Conservation (phyloP, 2,888 invertebrate species). For the Zaprionus lineosus region DNA sequence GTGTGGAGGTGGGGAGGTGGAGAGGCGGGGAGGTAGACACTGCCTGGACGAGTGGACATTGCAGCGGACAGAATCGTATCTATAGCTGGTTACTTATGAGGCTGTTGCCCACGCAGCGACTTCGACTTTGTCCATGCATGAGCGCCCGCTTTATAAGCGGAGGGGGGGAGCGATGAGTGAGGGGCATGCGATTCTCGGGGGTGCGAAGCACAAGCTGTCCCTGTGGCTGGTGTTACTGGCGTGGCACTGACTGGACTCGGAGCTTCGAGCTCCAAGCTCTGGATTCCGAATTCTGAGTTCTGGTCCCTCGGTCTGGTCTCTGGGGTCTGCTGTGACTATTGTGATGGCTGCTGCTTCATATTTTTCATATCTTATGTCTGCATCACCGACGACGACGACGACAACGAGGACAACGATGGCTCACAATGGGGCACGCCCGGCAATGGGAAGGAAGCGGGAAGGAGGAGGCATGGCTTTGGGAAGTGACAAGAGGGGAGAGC, state of each 20-base stretch:
- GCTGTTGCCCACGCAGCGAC: constrained; percentile 45
- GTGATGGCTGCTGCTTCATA: constrained; percentile 73
- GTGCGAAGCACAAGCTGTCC: constrained; percentile 40
- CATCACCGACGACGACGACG: constrained; percentile 63
- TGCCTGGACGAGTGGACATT: too few species aligned
- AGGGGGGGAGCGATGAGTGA: background rate
- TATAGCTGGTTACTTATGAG: constrained; percentile 29
- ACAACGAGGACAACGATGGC: constrained; percentile 7
- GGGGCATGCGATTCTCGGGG: background rate
- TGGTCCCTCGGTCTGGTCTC: background rate
- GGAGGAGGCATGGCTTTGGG: too few species aligned
- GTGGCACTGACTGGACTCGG: too few species aligned
- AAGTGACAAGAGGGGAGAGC: background rate
- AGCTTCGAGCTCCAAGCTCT: too few species aligned
- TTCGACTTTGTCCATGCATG: constrained; percentile 46
- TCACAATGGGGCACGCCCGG: constrained; percentile 52
- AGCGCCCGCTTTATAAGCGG: constrained; percentile 48
- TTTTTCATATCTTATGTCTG: constrained; percentile 77
- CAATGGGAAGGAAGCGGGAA: background rate
- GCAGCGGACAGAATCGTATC: constrained; percentile 8
- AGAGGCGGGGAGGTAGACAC: background rate
- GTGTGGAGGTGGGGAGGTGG: background rate
- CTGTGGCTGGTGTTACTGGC: constrained; percentile 27
- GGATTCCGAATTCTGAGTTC: too few species aligned
- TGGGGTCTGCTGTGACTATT: constrained; percentile 49